These are phyloP conservation scores for Caligus rogercresseyi DNA, from an alignment of 1,140 invertebrate genomes.

Conservation along the genomic window DNA sequence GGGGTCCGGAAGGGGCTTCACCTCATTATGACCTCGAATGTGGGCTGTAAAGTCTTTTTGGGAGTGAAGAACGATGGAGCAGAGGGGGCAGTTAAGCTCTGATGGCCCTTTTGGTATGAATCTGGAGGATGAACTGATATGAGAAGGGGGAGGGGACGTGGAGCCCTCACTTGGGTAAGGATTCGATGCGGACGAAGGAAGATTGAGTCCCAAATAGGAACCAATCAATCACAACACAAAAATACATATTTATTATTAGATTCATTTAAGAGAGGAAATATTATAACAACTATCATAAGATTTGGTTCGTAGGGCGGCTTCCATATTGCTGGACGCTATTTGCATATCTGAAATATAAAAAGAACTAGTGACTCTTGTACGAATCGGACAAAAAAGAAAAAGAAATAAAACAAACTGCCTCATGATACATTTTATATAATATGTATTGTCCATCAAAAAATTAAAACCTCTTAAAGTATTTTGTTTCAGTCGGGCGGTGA, in stretches of 20 bases:
- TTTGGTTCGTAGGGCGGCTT: background rate
- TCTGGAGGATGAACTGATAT: background rate
- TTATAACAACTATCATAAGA: background rate
- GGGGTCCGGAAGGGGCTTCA: conserved; percentile 27
- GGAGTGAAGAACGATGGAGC: conserved; percentile 37
- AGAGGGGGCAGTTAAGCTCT: conserved; percentile 39
- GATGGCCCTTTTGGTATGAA: background rate
- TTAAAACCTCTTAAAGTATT: too few relatives aligned
- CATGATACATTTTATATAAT: too few relatives aligned
- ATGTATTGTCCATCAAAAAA: too few relatives aligned
- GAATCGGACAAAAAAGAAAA: too few relatives aligned
- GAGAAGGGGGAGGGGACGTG: background rate
- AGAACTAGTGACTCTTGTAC: too few relatives aligned
- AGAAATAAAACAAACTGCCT: too few relatives aligned
- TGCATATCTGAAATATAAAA: background rate
- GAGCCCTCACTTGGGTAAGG: background rate
- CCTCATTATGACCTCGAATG: conserved; percentile 44
- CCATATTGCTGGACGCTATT: background rate
- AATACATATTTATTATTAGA: too few relatives aligned
- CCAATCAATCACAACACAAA: too few relatives aligned
- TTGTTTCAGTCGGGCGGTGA: too few relatives aligned
- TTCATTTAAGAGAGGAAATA: too few relatives aligned
- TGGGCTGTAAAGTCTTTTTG: conserved; percentile 48
- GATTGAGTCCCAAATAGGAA: background rate
- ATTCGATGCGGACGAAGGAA: background rate